Percentiles rank a stretch among this genome's conserved stretches.
Conservation (phyloP, 2,797 vertebrate genomes). For the Sebastes hubbsi region DNA sequence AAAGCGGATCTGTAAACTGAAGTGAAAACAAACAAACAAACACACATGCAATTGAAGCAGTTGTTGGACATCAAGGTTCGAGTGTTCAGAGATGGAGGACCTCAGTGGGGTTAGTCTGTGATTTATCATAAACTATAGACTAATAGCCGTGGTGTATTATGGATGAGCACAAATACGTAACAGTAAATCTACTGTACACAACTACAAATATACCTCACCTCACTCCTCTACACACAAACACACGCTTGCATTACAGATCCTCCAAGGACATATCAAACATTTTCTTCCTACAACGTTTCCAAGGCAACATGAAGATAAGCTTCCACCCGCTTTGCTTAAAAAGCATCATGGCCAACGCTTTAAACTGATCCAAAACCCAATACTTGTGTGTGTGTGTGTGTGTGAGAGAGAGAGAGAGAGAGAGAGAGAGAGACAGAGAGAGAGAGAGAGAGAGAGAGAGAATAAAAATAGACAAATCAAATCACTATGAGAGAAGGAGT, state of each 20-base stretch:
- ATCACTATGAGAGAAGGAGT: conserved; percentile 27
- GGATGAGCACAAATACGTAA: background rate
- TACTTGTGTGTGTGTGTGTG: conserved; percentile 22
- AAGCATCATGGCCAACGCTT: conserved; percentile 64
- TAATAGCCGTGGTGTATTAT: background rate
- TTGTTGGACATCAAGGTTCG: background rate
- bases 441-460: background rate
- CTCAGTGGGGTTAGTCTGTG: background rate
- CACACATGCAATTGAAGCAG: background rate
- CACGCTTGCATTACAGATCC: conserved; percentile 29
- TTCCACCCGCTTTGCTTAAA: conserved; percentile 67
- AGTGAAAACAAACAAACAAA: too few relatives aligned
- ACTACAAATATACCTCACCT: background rate
- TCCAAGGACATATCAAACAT: conserved; percentile 73
- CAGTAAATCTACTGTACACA: background rate
- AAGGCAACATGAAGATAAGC: conserved; percentile 80
- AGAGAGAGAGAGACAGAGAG: background rate
- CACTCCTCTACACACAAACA: background rate
- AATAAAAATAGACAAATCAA: conserved; percentile 50
- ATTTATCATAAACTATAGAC: background rate
- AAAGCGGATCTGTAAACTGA: background rate
- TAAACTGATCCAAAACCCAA: conserved; percentile 70
- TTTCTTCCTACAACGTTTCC: conserved; percentile 71
- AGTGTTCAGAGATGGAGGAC: background rate
- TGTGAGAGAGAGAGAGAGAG: background rate